Percentiles rank a stretch among this genome's conserved stretches.
Evolutionary conservation across 2,113 vertebrate species (phyloP).

Genomic region (Erythrocercus mccallii): DNA sequence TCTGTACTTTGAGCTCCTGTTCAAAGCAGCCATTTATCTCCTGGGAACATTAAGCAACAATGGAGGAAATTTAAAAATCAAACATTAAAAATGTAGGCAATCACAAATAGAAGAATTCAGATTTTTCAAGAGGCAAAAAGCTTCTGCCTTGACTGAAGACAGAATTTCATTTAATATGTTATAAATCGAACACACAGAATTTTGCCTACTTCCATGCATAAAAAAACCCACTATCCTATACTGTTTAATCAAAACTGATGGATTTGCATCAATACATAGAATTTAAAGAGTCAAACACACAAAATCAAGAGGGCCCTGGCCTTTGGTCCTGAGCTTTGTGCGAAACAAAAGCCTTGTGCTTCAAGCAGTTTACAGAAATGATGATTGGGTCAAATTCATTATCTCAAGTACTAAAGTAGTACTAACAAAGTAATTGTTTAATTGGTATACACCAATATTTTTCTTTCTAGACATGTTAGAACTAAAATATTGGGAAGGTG

Average conservation of each 20-base stretch:
- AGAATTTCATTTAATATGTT: background rate
- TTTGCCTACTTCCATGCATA: background rate
- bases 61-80: no score
- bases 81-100: background rate
- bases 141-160: background rate
- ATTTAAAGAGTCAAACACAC: background rate
- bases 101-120: background rate
- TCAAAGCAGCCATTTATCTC: background rate
- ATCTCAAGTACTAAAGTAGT: background rate
- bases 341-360: accelerated
- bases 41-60: background rate
- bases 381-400: no score
- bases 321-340: background rate
- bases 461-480: background rate
- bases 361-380: background rate
- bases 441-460: background rate
- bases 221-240: background rate
- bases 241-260: background rate
- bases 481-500: background rate
- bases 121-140: background rate
- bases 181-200: no score
- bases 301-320: background rate
- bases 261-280: background rate
- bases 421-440: accelerated
- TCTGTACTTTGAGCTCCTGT: background rate